Evolutionary conservation across 2,888 invertebrate species (phyloP).

Genomic region (Isotomurus palustris): DNA sequence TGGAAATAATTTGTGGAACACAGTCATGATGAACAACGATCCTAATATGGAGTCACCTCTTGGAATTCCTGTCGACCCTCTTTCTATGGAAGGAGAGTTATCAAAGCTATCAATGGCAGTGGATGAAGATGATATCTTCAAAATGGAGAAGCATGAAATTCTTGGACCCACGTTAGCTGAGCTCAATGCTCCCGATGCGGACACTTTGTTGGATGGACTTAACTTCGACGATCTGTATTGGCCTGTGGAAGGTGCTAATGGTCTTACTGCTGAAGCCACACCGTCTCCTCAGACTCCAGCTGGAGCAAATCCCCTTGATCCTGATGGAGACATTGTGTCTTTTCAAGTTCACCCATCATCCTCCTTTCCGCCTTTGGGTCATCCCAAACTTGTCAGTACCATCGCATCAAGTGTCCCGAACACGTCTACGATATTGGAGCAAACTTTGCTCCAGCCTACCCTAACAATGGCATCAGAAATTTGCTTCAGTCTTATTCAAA

Average conservation of each 20-base stretch:
- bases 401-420: slow-evolving; percentile 43
- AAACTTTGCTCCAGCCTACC: slow-evolving; percentile 34
- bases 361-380: slow-evolving; percentile 40
- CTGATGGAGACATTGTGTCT: slow-evolving; percentile 29
- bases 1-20: slow-evolving; percentile 29
- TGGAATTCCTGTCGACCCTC: slow-evolving; percentile 26
- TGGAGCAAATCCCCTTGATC: slow-evolving; percentile 31
- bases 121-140: slow-evolving; percentile 83
- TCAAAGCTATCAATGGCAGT: slow-evolving; percentile 46
- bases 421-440: slow-evolving; percentile 38
- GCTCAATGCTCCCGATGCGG: slow-evolving; percentile 72
- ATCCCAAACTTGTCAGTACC: slow-evolving; percentile 26
- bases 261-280: slow-evolving; percentile 37
- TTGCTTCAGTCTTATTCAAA: slow-evolving; percentile 10
- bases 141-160: slow-evolving; percentile 80
- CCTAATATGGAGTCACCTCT: slow-evolving; percentile 33
- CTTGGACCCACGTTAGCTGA: slow-evolving; percentile 81
- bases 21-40: slow-evolving; percentile 27
- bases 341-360: slow-evolving; percentile 41
- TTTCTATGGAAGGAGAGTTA: slow-evolving; percentile 42
- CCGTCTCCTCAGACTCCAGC: slow-evolving; percentile 45
- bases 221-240: slow-evolving; percentile 78
- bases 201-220: slow-evolving; percentile 73
- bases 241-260: slow-evolving; percentile 58
- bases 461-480: slow-evolving; percentile 26